Evolutionary conservation across 2,888 invertebrate genomes (phyloP).

Genomic region (Listrodromus nycthemerus): DNA sequence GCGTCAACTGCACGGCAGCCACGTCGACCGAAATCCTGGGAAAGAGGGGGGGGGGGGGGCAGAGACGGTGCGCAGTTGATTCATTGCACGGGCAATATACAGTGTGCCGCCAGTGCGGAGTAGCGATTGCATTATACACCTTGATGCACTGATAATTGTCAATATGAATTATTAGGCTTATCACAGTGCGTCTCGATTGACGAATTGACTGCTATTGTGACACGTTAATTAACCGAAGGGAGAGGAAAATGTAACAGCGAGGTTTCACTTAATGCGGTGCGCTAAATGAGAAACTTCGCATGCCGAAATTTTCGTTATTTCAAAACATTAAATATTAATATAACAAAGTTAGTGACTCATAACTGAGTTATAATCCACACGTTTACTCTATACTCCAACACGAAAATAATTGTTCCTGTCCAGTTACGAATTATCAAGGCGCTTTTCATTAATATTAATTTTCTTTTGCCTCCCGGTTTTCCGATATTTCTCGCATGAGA

Average conservation of each 20-base stretch:
- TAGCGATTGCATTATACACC: slow-evolving; percentile 31
- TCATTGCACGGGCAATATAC: slow-evolving; percentile 38
- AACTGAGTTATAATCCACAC: no score
- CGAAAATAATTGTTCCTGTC: not conserved
- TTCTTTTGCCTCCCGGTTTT: not conserved
- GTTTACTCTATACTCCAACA: no score
- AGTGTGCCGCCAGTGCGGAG: slow-evolving; percentile 6
- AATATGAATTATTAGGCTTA: slow-evolving; percentile 41
- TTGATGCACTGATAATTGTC: slow-evolving; percentile 27
- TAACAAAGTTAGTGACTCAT: no score
- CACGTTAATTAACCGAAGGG: not conserved
- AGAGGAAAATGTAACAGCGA: not conserved
- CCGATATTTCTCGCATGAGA: not conserved
- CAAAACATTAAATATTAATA: not conserved
- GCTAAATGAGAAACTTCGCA: not conserved
- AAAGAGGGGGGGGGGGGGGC: slow-evolving; percentile 6
- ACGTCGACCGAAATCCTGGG: not conserved
- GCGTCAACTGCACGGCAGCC: not conserved
- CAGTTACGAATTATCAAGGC: not conserved
- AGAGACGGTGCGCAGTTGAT: slow-evolving; percentile 35
- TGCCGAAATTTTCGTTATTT: not conserved
- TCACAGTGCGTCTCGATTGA: slow-evolving; percentile 15
- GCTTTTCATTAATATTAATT: not conserved
- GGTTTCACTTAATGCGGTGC: not conserved
- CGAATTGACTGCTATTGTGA: slow-evolving; percentile 20